These are phyloP conservation scores for Drosophila neocordata DNA, from an alignment of 1,140 invertebrate species.

Conservation along the genomic window DNA sequence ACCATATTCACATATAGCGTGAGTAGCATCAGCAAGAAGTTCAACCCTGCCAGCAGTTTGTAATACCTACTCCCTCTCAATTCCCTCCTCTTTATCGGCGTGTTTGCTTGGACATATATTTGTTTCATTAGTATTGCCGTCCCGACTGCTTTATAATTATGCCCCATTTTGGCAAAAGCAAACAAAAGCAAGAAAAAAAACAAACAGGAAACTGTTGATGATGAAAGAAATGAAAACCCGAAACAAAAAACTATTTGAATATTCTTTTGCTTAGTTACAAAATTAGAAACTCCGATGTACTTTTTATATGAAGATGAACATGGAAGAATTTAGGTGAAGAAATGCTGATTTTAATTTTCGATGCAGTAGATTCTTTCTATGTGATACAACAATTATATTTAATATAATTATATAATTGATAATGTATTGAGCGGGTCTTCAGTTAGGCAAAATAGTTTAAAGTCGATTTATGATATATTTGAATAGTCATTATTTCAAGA, in stretches of 20 bases:
- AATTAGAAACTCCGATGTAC: constrained; percentile 27
- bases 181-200: constrained; percentile 30
- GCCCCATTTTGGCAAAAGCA: constrained; percentile 54
- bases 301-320: too few relatives aligned
- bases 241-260: neutral
- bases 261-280: constrained; percentile 28
- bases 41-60: neutral
- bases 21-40: too few relatives aligned
- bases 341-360: constrained; percentile 15
- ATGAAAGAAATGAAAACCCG: constrained; percentile 20
- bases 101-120: constrained; percentile 26
- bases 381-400: neutral
- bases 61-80: neutral
- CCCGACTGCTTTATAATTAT: constrained; percentile 64
- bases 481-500: neutral
- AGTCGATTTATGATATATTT: too few relatives aligned
- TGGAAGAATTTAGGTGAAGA: too few relatives aligned
- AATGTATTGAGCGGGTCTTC: too few relatives aligned
- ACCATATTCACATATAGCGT: neutral
- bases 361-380: neutral
- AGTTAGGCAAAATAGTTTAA: too few relatives aligned
- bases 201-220: constrained; percentile 62
- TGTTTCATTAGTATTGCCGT: constrained; percentile 59
- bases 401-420: too few relatives aligned
- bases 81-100: neutral